Base-by-base conservation (phyloP, 2,797 vertebrate species). In the Coracias cyanogaster region DNA sequence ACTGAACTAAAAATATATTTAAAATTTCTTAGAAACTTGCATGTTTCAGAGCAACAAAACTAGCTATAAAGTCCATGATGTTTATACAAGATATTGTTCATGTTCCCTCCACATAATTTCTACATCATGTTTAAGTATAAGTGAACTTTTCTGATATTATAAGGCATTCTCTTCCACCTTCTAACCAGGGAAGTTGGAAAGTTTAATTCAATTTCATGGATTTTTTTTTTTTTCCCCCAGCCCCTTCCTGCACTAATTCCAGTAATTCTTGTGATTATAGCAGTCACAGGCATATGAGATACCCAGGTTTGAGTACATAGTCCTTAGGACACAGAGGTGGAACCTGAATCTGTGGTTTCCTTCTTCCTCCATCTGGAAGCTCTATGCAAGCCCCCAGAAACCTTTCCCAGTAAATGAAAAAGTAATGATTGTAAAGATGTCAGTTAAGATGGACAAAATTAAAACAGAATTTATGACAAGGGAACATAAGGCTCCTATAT, bases 251-350 rank as follows among this genome's bases (percentile, higher is more conserved):
- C 58, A 79, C 9, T 37, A 37, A 37, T 37, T 37, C 37, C 37
- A 37, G 28, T 14, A 69, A 55, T 41, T 45, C 15, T 26, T 49
- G n/a, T 65, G 26, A 52, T 46, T 43, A 6, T 5, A 21, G 24
- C 21, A 51, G 11, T 37, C 15, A 31, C n/a, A 28, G 0, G 2
- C 9, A 26, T 1, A 12, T 3, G 6, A 57, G n/a, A 70, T 13
- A 60, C 13, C 9, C 52, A 67, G 8, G 1, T 71, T 37, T 67
- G 62, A 60, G 14, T 9, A 67, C 15, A 35, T 2, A 33, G 39
- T 9, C 52, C 35, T 81, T 3, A 60, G 28, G 19, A 72, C 57
- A 21, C 31, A 80, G 35, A 48, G 20, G 5, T 10, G 28, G 43
- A 93, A 80, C 31, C 18, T 33, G 26, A 48, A 66, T 20, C 6